Base-by-base conservation (phyloP, 2,113 vertebrate genomes). In the Alethe diademata region DNA sequence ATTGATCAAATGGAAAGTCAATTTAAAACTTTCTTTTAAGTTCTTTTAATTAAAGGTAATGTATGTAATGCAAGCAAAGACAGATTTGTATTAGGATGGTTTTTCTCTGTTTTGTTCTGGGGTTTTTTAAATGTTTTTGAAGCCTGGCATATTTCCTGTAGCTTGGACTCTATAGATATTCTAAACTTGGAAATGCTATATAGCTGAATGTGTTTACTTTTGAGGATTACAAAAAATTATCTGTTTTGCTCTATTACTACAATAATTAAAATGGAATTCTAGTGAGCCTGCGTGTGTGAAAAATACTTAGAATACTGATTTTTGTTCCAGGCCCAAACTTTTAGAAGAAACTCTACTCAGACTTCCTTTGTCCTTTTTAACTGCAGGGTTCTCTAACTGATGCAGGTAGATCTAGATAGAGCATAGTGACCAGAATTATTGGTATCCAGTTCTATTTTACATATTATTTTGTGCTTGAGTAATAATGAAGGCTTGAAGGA, bases 11-110 rank as follows among this genome's bases (percentile, higher is more conserved):
- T 75, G 33, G 35, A 79, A 85, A 50, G 58, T 82, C 62, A 72
- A 66, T 94, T 87, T 76, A 79, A 92, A 92, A 54, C 20, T 35
- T 62, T 78, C 14, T 84, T 80, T 71, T 42, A 64, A 79, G 24
- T 71, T 91, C 57, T n/a, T n/a, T n/a, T 58, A 87, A 76, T 93
- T 38, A 75, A 75, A 85, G 11, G 8, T 72, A 57, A 86, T 51
- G 11, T 58, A 31, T 43, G 25, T 40, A 75, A 81, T 45, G 38
- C 6, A 70, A 80, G 2, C 9, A 78, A 84, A 25, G 42, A 67
- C 5, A 36, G 19, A 4, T 48, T 35, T 50, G 9, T 35, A 12
- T 61, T 47, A 9, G 76, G n/a, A 31, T 45, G 20, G 1, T 2
- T 24, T 54, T 54, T 78, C 5, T 19, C 19, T 33, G 15, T 29